Base-by-base conservation (phyloP, 2,113 vertebrate genomes). In the Platycercus adscitus region DNA sequence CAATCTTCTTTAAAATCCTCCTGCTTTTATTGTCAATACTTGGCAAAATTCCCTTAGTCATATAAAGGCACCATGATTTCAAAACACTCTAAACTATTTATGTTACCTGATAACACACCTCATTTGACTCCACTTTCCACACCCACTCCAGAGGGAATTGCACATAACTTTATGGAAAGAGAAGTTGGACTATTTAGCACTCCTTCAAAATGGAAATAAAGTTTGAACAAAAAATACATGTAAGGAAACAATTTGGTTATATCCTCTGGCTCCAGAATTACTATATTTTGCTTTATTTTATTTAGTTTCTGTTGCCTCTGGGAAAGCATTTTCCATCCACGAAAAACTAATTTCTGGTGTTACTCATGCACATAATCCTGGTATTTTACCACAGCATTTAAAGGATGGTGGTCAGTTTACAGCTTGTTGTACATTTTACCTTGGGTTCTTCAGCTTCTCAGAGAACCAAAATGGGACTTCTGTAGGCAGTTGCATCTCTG, bases 91-190 rank as follows among this genome's bases (percentile, higher is more conserved):
- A 87, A 81, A 85, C 49, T 89, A 63, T 69, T 81, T 89, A 35
- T 80, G 73, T 86, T 92, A 94, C 90, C 71, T 91, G 89, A 93
- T 95, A 94, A 60, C 26, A 86, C 60, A 81, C 86, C 52, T 89
- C 55, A 69, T 86, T 96, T 88, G 84, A 83, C 37, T 89, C 23
- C 70, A 25, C 8, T 90, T 93, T 88, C 80, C 76, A 82, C 50
- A 70, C 43, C n/a, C 64, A 55, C 9, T 85, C 53, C 64, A 44
- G 86, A 77, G 84, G 81, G 82, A 91, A 81, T 68, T 15, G 16
- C 50, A 75, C 13, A 77, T 75, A 80, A 91, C 50, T 75, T 86
- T 86, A 83, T 16, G 15, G 49, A 89, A 80, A 89, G 56, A 91
- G 52, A 95, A 83, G 47, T 0, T 79, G 68, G 64, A 46, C 78